Conservation (phyloP, 2,888 invertebrate genomes). For the Pristionchus fissidentatus region DNA sequence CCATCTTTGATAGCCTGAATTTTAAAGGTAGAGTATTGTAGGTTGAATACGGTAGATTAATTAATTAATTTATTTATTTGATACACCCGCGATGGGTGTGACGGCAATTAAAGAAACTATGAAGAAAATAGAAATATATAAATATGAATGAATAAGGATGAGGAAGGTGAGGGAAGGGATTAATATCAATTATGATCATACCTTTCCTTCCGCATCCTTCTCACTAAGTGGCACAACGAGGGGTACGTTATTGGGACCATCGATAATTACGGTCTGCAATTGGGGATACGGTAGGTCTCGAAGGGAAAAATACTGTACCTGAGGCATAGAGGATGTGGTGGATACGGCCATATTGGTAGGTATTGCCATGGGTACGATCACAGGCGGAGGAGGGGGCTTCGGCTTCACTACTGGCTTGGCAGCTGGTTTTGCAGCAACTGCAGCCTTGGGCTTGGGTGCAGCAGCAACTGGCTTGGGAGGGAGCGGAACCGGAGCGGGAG, state of each 20-base stretch:
- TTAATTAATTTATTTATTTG: no score
- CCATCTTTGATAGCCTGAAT: constrained; percentile 16
- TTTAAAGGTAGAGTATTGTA: neutral
- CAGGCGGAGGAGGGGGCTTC: constrained; percentile 27
- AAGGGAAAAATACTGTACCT: constrained; percentile 7
- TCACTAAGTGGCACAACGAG: constrained; percentile 6
- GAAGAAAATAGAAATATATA: no score
- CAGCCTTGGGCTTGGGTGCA: constrained; percentile 15
- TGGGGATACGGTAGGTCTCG: neutral
- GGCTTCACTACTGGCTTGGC: neutral
- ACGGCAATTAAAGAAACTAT: no score
- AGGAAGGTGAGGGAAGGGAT: no score
- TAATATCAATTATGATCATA: no score
- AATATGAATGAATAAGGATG: no score
- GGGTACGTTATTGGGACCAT: neutral
- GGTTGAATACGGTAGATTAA: neutral
- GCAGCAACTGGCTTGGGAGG: neutral
- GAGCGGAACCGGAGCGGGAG: neutral
- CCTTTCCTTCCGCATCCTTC: constrained; percentile 16
- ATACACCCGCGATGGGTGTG: no score
- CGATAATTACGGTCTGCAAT: constrained; percentile 7
- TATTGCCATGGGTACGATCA: neutral
- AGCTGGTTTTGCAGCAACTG: constrained; percentile 13
- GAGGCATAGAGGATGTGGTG: neutral
- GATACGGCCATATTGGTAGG: constrained; percentile 24